A percentile compares a stretch with the other conserved stretches of the same genome.
Evolutionary conservation across 1,140 invertebrate genomes (phyloP).

Genomic region (Dufourea novaeangliae): DNA sequence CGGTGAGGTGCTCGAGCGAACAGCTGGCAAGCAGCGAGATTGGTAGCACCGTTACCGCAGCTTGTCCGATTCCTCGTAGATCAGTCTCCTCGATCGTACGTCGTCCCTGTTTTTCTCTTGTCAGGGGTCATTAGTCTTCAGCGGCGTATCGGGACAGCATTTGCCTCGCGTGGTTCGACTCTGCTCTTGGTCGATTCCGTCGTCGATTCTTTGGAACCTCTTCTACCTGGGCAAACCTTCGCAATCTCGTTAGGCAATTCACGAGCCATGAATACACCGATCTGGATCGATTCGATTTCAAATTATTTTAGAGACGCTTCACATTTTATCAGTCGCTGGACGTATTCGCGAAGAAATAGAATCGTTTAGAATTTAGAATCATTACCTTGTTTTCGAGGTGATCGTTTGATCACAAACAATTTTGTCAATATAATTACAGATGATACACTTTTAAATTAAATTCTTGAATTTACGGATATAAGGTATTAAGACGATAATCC

Average conservation of each 20-base stretch:
- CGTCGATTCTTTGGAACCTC: neutral
- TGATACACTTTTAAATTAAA: too few relatives aligned
- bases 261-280: neutral
- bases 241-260: neutral
- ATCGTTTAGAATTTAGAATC: too few relatives aligned
- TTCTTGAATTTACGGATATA: too few relatives aligned
- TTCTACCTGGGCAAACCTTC: neutral
- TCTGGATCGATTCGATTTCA: too few relatives aligned
- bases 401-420: too few relatives aligned
- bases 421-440: too few relatives aligned
- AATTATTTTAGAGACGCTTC: too few relatives aligned
- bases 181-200: neutral
- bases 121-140: constrained; percentile 57
- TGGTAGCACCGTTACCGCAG: constrained; percentile 62
- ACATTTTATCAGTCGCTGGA: too few relatives aligned
- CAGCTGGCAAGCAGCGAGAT: constrained; percentile 67
- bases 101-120: constrained; percentile 55
- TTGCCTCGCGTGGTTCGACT: neutral
- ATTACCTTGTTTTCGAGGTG: too few relatives aligned
- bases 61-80: constrained; percentile 62
- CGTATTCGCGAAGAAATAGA: too few relatives aligned
- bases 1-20: constrained; percentile 37
- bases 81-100: constrained; percentile 60
- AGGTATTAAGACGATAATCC: too few relatives aligned
- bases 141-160: constrained; percentile 34